Percentiles rank a stretch among this genome's conserved stretches.
Conservation (phyloP, 1,140 invertebrate species). For the Ceratosolen solmsi region DNA sequence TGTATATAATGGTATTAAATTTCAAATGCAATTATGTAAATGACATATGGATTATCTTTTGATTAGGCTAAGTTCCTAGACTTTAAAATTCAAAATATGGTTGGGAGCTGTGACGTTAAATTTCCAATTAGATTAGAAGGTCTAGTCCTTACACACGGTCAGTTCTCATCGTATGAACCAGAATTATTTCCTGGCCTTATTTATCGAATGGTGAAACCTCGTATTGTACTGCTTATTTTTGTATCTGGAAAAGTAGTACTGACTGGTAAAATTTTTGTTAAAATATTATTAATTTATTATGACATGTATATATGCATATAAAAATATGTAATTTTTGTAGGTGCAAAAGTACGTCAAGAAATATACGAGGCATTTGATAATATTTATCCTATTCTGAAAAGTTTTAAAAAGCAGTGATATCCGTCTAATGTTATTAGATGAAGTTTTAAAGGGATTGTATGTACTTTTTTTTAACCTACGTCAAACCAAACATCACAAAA, state of each 20-base stretch:
- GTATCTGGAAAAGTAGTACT: conserved; percentile 98
- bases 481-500: not conserved
- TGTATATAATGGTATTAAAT: not conserved
- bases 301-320: not conserved
- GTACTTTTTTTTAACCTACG: conserved; percentile 19
- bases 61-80: conserved; percentile 96
- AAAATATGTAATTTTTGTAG: conserved; percentile 72
- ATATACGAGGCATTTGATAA: conserved; percentile 99
- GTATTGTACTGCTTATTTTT: conserved; percentile 99
- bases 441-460: conserved; percentile 14
- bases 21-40: not conserved
- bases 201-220: conserved; percentile 99
- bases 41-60: conserved; percentile 26
- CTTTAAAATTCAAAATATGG: conserved; percentile 99
- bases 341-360: conserved; percentile 97
- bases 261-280: conserved; percentile 77
- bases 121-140: conserved; percentile 99
- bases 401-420: conserved; percentile 93
- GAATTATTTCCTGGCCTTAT: conserved; percentile 98
- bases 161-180: conserved; percentile 97
- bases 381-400: conserved; percentile 99
- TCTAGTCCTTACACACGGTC: conserved; percentile 95
- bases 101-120: conserved; percentile 99
- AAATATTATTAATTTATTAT: not conserved
- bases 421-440: not conserved